phyloP scores from a whole-genome alignment of 2,797 vertebrate genomes.

The Falco naumanni region DNA sequence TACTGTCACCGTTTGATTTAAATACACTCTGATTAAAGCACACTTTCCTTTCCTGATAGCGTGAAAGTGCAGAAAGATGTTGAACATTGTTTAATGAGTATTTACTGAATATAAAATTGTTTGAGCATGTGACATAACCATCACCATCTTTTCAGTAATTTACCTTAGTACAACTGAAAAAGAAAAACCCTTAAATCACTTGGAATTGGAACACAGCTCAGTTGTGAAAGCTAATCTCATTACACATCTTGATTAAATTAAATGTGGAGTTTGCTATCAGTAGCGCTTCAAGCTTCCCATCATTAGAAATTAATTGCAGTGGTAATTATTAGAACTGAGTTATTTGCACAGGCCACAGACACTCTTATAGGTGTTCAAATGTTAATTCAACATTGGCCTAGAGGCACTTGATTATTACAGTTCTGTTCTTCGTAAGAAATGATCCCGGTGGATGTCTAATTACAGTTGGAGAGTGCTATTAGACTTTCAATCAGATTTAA shows the following conservation, averaged over 20 bases:
- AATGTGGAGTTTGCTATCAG: slow-evolving; percentile 47
- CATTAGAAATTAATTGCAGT: slow-evolving; percentile 69
- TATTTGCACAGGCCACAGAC: slow-evolving; percentile 56
- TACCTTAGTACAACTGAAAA: slow-evolving; percentile 25
- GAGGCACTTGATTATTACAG: slow-evolving; percentile 69
- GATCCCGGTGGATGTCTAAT: neutral
- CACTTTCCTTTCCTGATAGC: neutral
- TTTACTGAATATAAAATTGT: slow-evolving; percentile 43
- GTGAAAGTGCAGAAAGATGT: slow-evolving; percentile 3
- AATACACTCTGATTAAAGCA: slow-evolving; percentile 43
- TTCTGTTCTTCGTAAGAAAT: slow-evolving; percentile 7
- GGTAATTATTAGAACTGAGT: slow-evolving; percentile 55
- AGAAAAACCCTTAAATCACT: slow-evolving; percentile 57
- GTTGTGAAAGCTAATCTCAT: slow-evolving; percentile 64
- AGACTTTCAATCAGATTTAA: neutral
- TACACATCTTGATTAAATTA: slow-evolving; percentile 75
- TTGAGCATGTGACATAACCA: slow-evolving; percentile 29
- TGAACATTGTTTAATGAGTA: slow-evolving; percentile 45
- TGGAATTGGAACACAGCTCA: slow-evolving; percentile 49
- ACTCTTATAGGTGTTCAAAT: slow-evolving; percentile 28
- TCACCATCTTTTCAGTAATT: slow-evolving; percentile 28
- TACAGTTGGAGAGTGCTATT: slow-evolving; percentile 37
- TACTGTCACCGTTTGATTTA: slow-evolving; percentile 62
- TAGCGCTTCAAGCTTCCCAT: slow-evolving; percentile 50
- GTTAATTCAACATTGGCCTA: slow-evolving; percentile 43